Percentiles rank a stretch among this genome's conserved stretches.
Evolutionary conservation across 2,888 invertebrate species (phyloP).

Genomic region (Scaptomyza parva): DNA sequence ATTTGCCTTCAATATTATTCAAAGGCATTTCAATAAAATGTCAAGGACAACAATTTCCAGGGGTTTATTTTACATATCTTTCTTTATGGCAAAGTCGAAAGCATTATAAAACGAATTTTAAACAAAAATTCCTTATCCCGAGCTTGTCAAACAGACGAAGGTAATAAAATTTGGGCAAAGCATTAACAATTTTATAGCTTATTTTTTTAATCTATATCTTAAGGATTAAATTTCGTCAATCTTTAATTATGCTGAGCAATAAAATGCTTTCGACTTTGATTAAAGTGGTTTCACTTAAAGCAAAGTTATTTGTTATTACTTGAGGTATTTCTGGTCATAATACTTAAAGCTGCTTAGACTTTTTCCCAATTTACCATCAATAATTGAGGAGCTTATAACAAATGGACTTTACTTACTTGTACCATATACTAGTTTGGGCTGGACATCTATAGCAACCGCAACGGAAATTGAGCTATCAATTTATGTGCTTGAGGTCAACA

Average conservation of each 20-base stretch:
- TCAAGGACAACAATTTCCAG: not conserved
- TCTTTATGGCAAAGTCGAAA: not conserved
- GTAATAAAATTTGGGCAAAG: constrained; percentile 14
- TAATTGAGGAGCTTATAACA: constrained; percentile 12
- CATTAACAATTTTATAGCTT: constrained; percentile 17
- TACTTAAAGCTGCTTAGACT: constrained; percentile 29
- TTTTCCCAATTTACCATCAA: constrained; percentile 21
- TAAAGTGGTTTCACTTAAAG: too few relatives aligned
- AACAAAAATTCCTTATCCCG: not conserved
- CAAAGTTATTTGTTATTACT: not conserved
- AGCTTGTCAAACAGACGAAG: not conserved
- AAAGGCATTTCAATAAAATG: not conserved
- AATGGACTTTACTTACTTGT: constrained; percentile 32
- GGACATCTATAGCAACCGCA: not conserved
- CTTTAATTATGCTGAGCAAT: constrained; percentile 7
- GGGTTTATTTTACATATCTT: constrained; percentile 5
- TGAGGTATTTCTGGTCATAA: not conserved
- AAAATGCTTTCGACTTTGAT: constrained; percentile 5
- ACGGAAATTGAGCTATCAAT: constrained; percentile 23
- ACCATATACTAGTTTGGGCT: not conserved
- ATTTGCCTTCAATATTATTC: not conserved
- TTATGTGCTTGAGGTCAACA: constrained; percentile 36
- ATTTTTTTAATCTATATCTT: constrained; percentile 7
- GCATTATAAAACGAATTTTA: constrained; percentile 17
- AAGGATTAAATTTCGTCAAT: constrained; percentile 8